phyloP scores from a whole-genome alignment of 37 sponge, comb jelly and placozoan species.

The Cladorhizidae sp. region DNA sequence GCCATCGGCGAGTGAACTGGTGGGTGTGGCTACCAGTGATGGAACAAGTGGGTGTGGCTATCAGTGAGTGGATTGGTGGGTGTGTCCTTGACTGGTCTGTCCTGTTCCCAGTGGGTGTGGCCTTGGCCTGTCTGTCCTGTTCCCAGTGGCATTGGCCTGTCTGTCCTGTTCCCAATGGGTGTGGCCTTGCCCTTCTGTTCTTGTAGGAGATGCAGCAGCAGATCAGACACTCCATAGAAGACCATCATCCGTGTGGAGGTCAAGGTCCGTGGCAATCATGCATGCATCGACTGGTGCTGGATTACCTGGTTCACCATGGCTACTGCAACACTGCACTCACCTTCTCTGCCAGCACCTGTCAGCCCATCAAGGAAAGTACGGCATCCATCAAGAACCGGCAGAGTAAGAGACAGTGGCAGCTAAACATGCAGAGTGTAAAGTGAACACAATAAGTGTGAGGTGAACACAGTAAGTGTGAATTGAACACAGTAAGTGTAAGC shows the following conservation, averaged over 20 bases:
- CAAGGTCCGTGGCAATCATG: constrained; percentile 80
- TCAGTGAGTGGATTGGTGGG: constrained; percentile 15
- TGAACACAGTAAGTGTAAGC: no score
- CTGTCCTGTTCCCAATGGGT: not conserved
- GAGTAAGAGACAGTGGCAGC: constrained; percentile 34
- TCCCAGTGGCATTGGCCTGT: not conserved
- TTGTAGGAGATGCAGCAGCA: constrained; percentile 66
- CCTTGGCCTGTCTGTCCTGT: no score
- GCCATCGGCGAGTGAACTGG: no score
- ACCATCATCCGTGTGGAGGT: constrained; percentile 35
- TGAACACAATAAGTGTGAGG: no score
- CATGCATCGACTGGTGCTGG: constrained; percentile 84
- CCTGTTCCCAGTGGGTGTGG: not conserved
- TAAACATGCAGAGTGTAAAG: no score
- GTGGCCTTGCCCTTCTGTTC: no score
- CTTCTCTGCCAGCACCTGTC: constrained; percentile 84
- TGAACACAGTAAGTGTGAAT: no score
- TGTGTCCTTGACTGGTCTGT: no score
- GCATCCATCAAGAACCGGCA: constrained; percentile 92
- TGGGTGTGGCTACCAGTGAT: no score
- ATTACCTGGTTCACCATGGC: constrained; percentile 97
- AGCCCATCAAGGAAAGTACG: constrained; percentile 67
- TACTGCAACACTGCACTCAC: constrained; percentile 82
- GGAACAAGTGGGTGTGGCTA: no score
- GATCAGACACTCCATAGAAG: constrained; percentile 37